Evolutionary conservation across 2,797 vertebrate genomes (phyloP), one percentile per base, ranked within the genome.

Genomic region (Nannoperca obscura): DNA sequence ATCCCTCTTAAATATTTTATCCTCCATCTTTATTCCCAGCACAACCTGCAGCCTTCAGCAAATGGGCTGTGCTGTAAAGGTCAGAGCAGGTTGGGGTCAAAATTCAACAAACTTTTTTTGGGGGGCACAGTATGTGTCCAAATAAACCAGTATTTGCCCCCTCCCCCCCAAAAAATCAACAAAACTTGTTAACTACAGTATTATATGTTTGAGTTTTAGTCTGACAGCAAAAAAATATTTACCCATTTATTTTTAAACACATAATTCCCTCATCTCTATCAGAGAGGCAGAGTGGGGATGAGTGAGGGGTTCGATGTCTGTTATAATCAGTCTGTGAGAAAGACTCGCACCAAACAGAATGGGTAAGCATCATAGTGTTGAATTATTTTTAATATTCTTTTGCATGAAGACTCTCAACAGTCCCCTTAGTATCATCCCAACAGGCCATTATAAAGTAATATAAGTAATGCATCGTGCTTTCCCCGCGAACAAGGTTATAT

Each of bases 201-300:
- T 47, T 50, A n/a, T 66, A 68, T 30, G 58, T 11, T 64, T 32
- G 27, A 70, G 27, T n/a, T n/a, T n/a, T n/a, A n/a, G n/a, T n/a
- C n/a, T n/a, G 72, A 84, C 61, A 75, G 76, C 42, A 59, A 80
- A 63, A 85, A 79, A 72, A 80, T 73, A 88, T 89, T 86, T 77
- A 77, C 71, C 20, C 49, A 78, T 89, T 72, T 86, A 82, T 85
- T 82, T 82, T 85, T 85, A 69, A 87, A 79, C 52, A 64, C 20
- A 50, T 80, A 58, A 38, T 75, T 66, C 42, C 67, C 53, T 71
- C 27, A n/a, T 76, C 46, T 72, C 17, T 61, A 3, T 78, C 52
- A 34, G 57, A 60, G 73, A 79, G 80, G 60, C 1, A 0, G 27
- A 57, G 46, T 2, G 9, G 36, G 61, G 62, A 71, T 75, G 71